Evolutionary conservation across 2,113 vertebrate species (phyloP).

Genomic region (Canis aureus): DNA sequence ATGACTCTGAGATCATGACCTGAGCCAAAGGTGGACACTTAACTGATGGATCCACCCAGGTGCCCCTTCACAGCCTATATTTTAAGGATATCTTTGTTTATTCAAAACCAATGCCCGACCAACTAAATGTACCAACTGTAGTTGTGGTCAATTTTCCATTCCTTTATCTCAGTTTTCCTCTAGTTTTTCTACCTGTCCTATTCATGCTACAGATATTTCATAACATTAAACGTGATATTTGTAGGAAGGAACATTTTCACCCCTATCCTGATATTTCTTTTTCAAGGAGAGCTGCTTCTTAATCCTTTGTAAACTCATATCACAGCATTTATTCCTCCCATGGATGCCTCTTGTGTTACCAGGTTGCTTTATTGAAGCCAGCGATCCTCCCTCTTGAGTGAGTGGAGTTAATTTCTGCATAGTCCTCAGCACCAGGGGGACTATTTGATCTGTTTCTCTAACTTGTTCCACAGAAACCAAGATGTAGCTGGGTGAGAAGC

Average conservation of each 20-base stretch:
- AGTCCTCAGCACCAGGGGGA: not conserved
- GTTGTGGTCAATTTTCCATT: not conserved
- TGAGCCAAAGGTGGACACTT: too few relatives aligned
- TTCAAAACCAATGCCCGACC: not conserved
- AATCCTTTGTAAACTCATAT: not conserved
- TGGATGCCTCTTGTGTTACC: not conserved
- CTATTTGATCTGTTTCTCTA: not conserved
- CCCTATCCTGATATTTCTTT: not conserved
- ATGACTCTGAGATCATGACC: too few relatives aligned
- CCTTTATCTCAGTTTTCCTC: not conserved
- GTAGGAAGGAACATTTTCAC: not conserved
- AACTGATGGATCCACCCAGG: too few relatives aligned
- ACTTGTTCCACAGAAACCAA: not conserved
- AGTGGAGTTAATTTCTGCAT: not conserved
- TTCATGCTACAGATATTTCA: not conserved
- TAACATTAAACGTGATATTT: not conserved
- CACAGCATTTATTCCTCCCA: not conserved
- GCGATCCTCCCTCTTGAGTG: too few relatives aligned
- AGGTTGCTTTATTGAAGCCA: not conserved
- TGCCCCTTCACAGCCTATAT: not conserved
- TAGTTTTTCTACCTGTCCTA: not conserved
- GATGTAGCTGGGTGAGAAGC: not conserved
- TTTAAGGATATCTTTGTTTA: not conserved
- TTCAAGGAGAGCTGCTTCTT: not conserved
- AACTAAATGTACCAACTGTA: not conserved